Percentiles rank a stretch among this genome's conserved stretches.
These are phyloP conservation scores for Brachyhypopomus occidentalis DNA, from an alignment of 2,113 vertebrate species.

Conservation along the genomic window DNA sequence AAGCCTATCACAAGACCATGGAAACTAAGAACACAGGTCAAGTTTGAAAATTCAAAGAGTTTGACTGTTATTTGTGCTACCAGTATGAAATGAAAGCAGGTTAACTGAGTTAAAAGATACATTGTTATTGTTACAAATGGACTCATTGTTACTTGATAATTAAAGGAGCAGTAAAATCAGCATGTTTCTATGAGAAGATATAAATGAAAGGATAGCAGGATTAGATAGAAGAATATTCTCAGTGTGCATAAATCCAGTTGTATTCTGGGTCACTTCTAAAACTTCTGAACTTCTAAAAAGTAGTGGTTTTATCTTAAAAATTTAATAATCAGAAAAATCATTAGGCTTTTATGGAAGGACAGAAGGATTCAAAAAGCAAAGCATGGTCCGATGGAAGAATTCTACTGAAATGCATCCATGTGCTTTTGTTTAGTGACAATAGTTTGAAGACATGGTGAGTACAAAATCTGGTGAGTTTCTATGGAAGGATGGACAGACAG, in stretches of 20 bases:
- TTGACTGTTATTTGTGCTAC: slow-evolving; percentile 26
- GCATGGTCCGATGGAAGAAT: too few species aligned
- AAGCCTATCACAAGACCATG: neutral
- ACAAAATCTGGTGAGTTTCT: too few species aligned
- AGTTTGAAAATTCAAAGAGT: neutral
- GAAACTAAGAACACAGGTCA: neutral
- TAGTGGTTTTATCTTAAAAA: too few species aligned
- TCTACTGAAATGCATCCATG: neutral
- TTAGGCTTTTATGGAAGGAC: neutral
- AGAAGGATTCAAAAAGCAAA: neutral
- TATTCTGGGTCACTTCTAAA: too few species aligned
- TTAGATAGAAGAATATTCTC: neutral
- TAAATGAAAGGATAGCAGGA: too few species aligned
- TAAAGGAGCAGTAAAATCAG: neutral
- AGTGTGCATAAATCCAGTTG: neutral
- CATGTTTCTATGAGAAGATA: too few species aligned
- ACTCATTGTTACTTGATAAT: neutral
- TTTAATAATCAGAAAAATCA: too few species aligned
- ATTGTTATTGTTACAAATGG: neutral
- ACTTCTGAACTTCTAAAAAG: neutral
- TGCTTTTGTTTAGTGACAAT: neutral
- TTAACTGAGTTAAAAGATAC: neutral
- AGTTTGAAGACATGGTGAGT: too few species aligned
- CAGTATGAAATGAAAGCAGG: neutral
- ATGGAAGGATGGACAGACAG: too few species aligned